These are phyloP conservation scores for Tipula confusa DNA, from an alignment of 2,888 invertebrate species.

Conservation along the genomic window DNA sequence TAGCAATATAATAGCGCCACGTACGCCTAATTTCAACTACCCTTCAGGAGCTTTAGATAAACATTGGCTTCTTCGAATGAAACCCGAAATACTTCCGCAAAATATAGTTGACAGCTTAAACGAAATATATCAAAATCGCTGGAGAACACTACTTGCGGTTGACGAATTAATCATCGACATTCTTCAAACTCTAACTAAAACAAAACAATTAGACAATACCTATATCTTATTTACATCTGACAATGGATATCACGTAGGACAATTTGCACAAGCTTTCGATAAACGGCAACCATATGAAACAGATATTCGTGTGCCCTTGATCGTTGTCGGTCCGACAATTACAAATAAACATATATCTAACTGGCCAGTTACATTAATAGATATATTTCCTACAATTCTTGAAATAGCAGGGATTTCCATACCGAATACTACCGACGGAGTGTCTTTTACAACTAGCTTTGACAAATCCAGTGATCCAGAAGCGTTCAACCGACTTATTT, in stretches of 20 bases:
- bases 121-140: slow-evolving; percentile 64
- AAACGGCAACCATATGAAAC: slow-evolving; percentile 89
- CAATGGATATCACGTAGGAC: slow-evolving; percentile 88
- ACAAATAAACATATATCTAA: slow-evolving; percentile 49
- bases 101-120: slow-evolving; percentile 60
- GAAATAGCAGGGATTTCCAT: slow-evolving; percentile 58
- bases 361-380: slow-evolving; percentile 68
- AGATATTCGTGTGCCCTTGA: slow-evolving; percentile 77
- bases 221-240: slow-evolving; percentile 83
- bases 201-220: slow-evolving; percentile 61
- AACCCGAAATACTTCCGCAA: slow-evolving; percentile 61
- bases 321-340: slow-evolving; percentile 73
- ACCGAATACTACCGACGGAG: slow-evolving; percentile 60
- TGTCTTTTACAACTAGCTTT: slow-evolving; percentile 50
- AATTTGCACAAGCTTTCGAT: slow-evolving; percentile 82
- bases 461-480: slow-evolving; percentile 27
- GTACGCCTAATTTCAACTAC: slow-evolving; percentile 64
- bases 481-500: slow-evolving; percentile 51
- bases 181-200: neutral
- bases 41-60: slow-evolving; percentile 56
- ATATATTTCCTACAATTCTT: slow-evolving; percentile 78
- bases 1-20: slow-evolving; percentile 57
- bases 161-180: slow-evolving; percentile 69
- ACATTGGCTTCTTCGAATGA: slow-evolving; percentile 78
- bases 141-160: slow-evolving; percentile 78